These are phyloP conservation scores for Bos indicus DNA, from an alignment of 2,113 vertebrate species.

Conservation along the genomic window DNA sequence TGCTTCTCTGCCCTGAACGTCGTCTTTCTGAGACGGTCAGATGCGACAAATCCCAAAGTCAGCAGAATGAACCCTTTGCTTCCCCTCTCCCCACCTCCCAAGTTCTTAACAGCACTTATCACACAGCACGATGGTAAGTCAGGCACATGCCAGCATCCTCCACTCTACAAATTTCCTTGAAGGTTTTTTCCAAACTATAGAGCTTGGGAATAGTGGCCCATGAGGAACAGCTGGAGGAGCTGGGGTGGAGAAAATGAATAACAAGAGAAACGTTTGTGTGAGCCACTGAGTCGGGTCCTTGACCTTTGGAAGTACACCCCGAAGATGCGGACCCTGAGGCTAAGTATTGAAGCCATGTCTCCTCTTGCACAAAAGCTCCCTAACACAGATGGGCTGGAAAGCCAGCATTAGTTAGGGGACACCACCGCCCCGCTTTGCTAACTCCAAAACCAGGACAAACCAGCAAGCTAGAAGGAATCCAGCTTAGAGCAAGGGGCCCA, in stretches of 20 bases:
- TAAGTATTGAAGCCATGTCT: rapidly evolving
- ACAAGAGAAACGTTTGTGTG: neutral
- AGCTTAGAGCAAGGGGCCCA: neutral
- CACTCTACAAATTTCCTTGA: neutral
- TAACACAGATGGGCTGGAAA: neutral
- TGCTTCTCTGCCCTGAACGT: neutral
- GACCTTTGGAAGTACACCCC: neutral
- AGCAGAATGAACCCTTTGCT: neutral
- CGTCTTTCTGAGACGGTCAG: neutral
- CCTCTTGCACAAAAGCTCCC: neutral
- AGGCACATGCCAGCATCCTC: neutral
- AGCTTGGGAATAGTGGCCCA: neutral
- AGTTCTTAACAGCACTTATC: neutral
- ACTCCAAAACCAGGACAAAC: neutral
- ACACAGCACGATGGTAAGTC: rapidly evolving
- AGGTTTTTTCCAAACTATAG: neutral
- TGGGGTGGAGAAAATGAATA: neutral
- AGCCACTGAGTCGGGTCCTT: neutral
- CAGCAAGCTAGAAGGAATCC: neutral
- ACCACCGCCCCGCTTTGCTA: rapidly evolving
- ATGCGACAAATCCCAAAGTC: neutral
- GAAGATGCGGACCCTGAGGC: neutral
- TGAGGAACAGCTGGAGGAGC: neutral
- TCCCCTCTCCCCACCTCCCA: neutral
- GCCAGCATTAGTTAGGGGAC: neutral